A percentile compares a stretch with the other conserved stretches of the same genome.
Evolutionary conservation across 2,113 vertebrate species (phyloP).

Genomic region (Antigone vipio): DNA sequence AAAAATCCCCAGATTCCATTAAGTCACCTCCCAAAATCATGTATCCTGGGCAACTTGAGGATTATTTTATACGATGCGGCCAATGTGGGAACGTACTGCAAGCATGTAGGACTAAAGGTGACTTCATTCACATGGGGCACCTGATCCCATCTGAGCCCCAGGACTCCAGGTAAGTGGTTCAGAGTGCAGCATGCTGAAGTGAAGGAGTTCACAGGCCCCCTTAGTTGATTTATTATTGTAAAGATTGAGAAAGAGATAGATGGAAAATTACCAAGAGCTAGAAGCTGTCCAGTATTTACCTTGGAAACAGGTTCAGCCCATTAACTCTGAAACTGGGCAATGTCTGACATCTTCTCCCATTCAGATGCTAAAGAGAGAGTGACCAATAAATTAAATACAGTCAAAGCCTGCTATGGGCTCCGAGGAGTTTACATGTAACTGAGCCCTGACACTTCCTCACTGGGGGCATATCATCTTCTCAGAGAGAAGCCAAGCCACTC

Average conservation of each 20-base stretch:
- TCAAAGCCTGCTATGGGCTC: background rate
- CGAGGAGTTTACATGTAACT: background rate
- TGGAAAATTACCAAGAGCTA: background rate
- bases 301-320: background rate
- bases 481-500: background rate
- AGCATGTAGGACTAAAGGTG: background rate
- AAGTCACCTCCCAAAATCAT: background rate
- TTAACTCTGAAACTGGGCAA: background rate
- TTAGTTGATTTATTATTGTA: background rate
- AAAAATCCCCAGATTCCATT: background rate
- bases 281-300: background rate
- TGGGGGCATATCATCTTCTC: background rate
- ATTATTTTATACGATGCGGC: fast-evolving
- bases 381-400: background rate
- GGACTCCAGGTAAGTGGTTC: background rate
- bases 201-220: background rate
- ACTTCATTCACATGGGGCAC: background rate
- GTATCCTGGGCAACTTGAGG: background rate
- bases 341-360: background rate
- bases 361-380: background rate
- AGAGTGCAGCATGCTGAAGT: background rate
- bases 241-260: background rate
- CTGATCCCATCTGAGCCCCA: background rate
- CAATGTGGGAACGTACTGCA: background rate
- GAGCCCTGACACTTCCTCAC: background rate